Base-by-base conservation (phyloP, 2,113 vertebrate species). In the Channa argus region DNA sequence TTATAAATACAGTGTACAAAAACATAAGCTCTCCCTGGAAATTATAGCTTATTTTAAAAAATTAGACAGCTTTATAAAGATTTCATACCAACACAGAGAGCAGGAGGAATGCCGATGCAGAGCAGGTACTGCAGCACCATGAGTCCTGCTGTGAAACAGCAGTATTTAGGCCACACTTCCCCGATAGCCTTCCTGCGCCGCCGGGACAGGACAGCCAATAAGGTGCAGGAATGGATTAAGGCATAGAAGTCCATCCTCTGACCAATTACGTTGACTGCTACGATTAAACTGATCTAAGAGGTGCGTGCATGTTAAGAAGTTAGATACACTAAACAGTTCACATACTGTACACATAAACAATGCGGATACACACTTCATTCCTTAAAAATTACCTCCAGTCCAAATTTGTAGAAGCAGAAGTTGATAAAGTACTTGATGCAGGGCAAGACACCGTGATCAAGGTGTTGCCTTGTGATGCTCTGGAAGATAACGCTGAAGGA, bases 151-250 rank as follows among this genome's bases (percentile, higher is more conserved):
- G 94, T 95, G 59, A 96, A 96, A 76, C 91, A 93, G 74, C 94
- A 94, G 74, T 94, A 92, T 82, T 91, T 91, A 45, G 92, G 93
- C 96, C 94, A 96, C 50, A 93, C 84, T 78, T 96, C 93, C n/a
- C 95, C 94, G 1, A 94, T 92, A 6, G 95, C 93, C 82, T 95
- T 95, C 65, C 96, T 94, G 59, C 90, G 74, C 5, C 91, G 88
- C 51, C 91, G 86, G 15, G 77, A 84, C 62, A 94, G 77, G 73
- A 96, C 83, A 3, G 74, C 91, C 34, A 95, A 80, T 69, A 96
- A 84, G 61, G 93, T 90, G 4, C 87, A 75, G 34, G 90, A 93
- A 46, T 82, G 92, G 14, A 95, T 67, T 33, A 95, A 71, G 11
- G 93, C 87, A 5, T 79, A 95, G 85, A 95, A 92, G 82, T 95